phyloP scores from a whole-genome alignment of 2,888 invertebrate species.

The Aquatica leii region DNA sequence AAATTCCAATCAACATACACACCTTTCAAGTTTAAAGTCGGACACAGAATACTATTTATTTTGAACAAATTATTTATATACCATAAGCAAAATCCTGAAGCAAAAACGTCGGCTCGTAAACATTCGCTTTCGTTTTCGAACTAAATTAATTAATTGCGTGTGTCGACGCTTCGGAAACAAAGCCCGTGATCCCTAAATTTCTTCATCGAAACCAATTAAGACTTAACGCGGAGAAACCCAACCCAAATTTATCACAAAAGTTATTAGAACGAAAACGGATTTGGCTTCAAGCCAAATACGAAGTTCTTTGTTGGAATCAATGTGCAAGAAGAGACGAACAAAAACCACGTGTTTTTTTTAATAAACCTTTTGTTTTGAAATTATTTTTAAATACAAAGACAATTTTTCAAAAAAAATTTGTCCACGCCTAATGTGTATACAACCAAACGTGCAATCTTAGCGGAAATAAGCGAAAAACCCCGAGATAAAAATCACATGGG shows the following conservation, averaged over 20 bases:
- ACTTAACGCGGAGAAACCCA: neutral
- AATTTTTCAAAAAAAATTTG: no score
- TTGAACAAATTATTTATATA: conserved; percentile 34
- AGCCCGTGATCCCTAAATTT: no score
- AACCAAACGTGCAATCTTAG: no score
- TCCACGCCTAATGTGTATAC: no score
- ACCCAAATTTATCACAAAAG: neutral
- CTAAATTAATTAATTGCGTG: neutral
- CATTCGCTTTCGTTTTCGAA: neutral
- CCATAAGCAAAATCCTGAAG: conserved; percentile 4
- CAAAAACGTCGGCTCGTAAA: conserved; percentile 26
- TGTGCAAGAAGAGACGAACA: conserved; percentile 20
- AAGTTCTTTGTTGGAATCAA: conserved; percentile 57
- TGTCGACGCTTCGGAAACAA: no score
- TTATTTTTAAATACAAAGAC: neutral
- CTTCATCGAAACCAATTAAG: no score
- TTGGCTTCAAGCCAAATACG: conserved; percentile 67
- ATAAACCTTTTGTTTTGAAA: neutral
- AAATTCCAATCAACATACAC: conserved; percentile 2
- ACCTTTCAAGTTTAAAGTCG: neutral
- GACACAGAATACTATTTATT: conserved; percentile 18
- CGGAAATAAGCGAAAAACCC: no score
- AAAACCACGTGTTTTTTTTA: neutral
- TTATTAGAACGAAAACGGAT: conserved; percentile 48
- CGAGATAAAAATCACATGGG: no score